A percentile compares a stretch with the other conserved stretches of the same genome.
These are phyloP conservation scores for Trachelus tabidus DNA, from an alignment of 2,888 invertebrate species.

Conservation along the genomic window DNA sequence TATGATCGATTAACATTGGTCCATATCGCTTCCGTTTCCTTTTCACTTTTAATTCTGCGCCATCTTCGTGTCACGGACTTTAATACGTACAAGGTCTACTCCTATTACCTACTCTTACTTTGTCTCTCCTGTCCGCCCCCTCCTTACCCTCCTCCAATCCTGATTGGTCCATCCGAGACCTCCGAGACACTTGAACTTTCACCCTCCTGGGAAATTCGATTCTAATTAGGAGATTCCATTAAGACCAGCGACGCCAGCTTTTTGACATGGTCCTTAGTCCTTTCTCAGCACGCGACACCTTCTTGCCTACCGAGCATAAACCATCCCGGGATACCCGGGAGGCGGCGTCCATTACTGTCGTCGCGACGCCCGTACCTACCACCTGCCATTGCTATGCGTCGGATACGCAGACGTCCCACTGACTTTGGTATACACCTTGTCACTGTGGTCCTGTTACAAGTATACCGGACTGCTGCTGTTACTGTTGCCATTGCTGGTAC, in stretches of 20 bases:
- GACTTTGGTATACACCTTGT: not conserved
- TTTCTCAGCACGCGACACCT: not conserved
- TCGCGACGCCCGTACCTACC: not conserved
- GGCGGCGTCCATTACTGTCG: not conserved
- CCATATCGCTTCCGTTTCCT: not conserved
- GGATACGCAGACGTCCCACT: not conserved
- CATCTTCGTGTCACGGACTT: not conserved
- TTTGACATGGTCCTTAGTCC: not conserved
- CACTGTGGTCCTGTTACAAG: not conserved
- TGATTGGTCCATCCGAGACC: not conserved
- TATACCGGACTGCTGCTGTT: not conserved
- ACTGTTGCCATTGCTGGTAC: not conserved
- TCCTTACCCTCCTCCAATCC: not conserved
- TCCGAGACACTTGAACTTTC: not conserved
- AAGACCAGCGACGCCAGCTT: not conserved
- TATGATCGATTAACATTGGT: slow-evolving; percentile 18
- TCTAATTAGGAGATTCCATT: not conserved
- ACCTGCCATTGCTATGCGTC: not conserved
- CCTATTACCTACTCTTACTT: not conserved
- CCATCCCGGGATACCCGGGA: not conserved
- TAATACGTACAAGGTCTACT: not conserved
- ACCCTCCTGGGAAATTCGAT: not conserved
- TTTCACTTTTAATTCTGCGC: not conserved
- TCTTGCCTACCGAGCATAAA: not conserved
- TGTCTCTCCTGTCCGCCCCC: not conserved